Conservation (phyloP, 1,140 invertebrate genomes). For the Drosophila arizonae region DNA sequence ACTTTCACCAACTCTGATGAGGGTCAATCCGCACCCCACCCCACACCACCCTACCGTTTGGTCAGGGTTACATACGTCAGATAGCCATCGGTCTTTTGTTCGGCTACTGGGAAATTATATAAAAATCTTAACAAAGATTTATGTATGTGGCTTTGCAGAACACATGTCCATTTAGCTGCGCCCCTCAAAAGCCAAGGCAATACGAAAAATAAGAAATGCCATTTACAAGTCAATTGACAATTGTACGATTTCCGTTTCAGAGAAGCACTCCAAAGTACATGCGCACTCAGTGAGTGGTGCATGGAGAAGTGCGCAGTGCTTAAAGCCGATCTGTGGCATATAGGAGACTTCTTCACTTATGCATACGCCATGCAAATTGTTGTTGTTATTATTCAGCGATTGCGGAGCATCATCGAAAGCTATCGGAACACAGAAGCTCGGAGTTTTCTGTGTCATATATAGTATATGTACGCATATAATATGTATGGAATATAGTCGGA, state of each 20-base stretch:
- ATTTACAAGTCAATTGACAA: constrained; percentile 73
- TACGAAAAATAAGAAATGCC: constrained; percentile 22
- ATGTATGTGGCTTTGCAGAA: constrained; percentile 49
- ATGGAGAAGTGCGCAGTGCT: background rate
- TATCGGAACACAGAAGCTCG: background rate
- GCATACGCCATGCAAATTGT: background rate
- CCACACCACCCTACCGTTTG: background rate
- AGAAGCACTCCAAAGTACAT: constrained; percentile 15
- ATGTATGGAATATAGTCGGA: background rate
- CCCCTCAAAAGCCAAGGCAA: constrained; percentile 19
- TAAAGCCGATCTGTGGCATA: background rate
- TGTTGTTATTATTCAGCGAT: background rate
- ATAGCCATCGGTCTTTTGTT: constrained; percentile 25
- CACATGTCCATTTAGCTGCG: background rate
- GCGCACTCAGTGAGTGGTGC: background rate
- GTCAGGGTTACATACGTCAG: constrained; percentile 9
- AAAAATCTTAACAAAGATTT: constrained; percentile 73
- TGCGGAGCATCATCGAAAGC: background rate
- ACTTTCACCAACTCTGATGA: constrained; percentile 51
- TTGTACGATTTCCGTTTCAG: constrained; percentile 69
- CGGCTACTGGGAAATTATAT: constrained; percentile 47
- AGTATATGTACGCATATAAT: background rate
- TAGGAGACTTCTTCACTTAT: background rate
- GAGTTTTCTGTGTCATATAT: background rate
- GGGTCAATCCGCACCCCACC: constrained; percentile 29